Conservation (phyloP, 2,113 vertebrate genomes). For the Vanacampus margaritifer region DNA sequence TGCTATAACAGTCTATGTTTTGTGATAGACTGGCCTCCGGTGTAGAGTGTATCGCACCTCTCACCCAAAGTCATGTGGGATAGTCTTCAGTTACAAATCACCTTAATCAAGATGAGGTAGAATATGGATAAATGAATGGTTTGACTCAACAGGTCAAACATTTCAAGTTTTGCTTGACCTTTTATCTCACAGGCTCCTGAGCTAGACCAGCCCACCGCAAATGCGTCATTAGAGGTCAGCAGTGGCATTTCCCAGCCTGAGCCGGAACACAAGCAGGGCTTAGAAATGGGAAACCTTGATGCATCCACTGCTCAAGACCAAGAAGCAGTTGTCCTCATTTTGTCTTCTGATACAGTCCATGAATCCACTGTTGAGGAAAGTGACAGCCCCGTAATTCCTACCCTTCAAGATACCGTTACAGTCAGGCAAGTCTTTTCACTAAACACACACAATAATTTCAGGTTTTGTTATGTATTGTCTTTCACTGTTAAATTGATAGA, state of each 20-base stretch:
- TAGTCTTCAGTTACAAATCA: background rate
- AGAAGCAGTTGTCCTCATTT: conserved; percentile 48
- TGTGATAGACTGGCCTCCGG: too few relatives aligned
- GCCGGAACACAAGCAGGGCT: conserved; percentile 24
- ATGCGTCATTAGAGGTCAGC: conserved; percentile 22
- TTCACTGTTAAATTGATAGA: background rate
- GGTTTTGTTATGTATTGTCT: background rate
- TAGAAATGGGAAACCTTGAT: conserved; percentile 54
- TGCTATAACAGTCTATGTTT: too few relatives aligned
- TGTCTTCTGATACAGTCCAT: conserved; percentile 8
- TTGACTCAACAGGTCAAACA: background rate
- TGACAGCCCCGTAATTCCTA: conserved; percentile 73
- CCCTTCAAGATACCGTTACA: conserved; percentile 70
- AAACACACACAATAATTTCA: background rate
- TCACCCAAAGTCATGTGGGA: too few relatives aligned
- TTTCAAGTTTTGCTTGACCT: conserved; percentile 16
- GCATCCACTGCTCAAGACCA: conserved; percentile 55
- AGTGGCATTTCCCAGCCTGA: conserved; percentile 9
- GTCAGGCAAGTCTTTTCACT: conserved; percentile 68
- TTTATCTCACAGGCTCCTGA: conserved; percentile 63
- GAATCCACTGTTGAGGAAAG: conserved; percentile 37
- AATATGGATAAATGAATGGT: background rate
- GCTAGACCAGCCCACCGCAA: conserved; percentile 34
- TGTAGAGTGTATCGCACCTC: too few relatives aligned
- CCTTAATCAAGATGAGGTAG: background rate